Conservation (phyloP, 1,140 invertebrate species). For the Berghia stephanieae region DNA sequence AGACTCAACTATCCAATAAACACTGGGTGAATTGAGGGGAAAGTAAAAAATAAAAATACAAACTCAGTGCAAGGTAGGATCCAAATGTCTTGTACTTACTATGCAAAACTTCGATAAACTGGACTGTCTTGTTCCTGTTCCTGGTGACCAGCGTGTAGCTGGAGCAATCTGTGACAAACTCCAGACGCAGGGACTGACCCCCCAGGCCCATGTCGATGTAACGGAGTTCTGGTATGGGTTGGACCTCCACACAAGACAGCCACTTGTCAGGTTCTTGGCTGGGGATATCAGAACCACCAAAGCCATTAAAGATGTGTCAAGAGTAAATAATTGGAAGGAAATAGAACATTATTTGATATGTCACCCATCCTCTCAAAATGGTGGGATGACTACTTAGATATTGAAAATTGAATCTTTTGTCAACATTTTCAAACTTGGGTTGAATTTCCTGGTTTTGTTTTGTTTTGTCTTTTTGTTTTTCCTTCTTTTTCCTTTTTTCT, state of each 20-base stretch:
- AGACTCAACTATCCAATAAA: too few relatives aligned
- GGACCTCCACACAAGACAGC: constrained; percentile 53
- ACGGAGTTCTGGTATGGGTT: constrained; percentile 57
- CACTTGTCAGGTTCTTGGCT: constrained; percentile 33
- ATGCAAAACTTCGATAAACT: constrained; percentile 49
- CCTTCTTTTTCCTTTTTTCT: too few relatives aligned
- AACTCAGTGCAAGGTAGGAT: not conserved
- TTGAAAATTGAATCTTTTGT: too few relatives aligned
- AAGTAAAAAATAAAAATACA: not conserved
- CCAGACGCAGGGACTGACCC: constrained; percentile 56
- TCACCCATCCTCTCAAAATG: too few relatives aligned
- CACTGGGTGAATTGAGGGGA: not conserved
- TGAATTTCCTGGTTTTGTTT: too few relatives aligned
- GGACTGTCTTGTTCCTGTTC: constrained; percentile 50
- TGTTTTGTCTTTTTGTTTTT: too few relatives aligned
- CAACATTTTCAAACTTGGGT: too few relatives aligned
- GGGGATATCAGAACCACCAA: too few relatives aligned
- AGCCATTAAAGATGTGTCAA: not conserved
- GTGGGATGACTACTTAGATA: too few relatives aligned
- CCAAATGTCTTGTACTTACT: constrained; percentile 39
- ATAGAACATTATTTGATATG: too few relatives aligned
- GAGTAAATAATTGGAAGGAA: not conserved
- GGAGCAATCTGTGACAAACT: constrained; percentile 59
- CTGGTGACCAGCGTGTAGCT: constrained; percentile 56
- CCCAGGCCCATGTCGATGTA: constrained; percentile 58